Conservation (phyloP, 1,140 invertebrate species). For the Hirudo medicinalis region DNA sequence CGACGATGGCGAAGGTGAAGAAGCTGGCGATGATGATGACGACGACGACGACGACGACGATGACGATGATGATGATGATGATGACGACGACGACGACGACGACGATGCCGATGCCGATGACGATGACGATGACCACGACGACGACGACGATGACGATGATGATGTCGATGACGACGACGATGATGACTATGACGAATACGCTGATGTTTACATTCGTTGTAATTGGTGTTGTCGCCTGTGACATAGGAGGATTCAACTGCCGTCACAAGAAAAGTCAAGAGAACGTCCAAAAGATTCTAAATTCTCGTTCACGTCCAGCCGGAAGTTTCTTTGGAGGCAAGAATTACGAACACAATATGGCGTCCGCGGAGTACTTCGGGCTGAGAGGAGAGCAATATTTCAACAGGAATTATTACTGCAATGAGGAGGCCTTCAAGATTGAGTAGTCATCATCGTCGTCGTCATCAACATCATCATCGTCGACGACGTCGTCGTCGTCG, state of each 20-base stretch:
- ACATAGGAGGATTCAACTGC: background rate
- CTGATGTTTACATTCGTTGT: background rate
- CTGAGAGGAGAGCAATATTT: too few species aligned
- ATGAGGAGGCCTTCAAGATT: too few species aligned
- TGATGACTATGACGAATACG: background rate
- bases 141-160: background rate
- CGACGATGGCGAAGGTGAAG: background rate
- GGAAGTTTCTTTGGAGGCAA: too few species aligned
- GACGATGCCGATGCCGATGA: background rate
- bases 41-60: background rate
- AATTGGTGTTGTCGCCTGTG: too few species aligned
- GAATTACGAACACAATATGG: too few species aligned
- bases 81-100: background rate
- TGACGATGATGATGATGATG: background rate
- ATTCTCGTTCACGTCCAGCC: too few species aligned
- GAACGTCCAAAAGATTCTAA: too few species aligned
- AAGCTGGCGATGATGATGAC: background rate
- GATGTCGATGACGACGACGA: background rate
- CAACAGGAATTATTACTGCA: too few species aligned
- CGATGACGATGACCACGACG: background rate
- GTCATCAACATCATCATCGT: slow-evolving; percentile 5
- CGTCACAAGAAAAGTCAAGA: background rate
- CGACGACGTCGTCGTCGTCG: background rate
- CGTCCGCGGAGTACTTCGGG: too few species aligned
- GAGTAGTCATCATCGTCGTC: too few species aligned